These are phyloP conservation scores for Lingula anatina DNA, from an alignment of 2,888 invertebrate genomes.

Conservation along the genomic window DNA sequence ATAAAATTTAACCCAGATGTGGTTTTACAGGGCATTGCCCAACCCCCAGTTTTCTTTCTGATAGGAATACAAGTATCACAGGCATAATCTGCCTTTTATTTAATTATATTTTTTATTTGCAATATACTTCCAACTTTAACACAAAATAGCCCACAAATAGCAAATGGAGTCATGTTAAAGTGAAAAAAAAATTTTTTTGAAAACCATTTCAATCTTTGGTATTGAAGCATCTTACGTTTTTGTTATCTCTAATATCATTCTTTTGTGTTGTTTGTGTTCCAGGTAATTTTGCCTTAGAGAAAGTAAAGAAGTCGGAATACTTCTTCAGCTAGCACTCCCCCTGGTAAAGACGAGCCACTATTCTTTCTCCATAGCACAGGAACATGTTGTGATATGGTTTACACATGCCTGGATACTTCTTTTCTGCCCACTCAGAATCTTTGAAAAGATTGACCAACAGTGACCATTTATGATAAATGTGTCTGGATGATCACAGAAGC, in stretches of 20 bases:
- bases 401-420: neutral
- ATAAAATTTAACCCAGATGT: too few relatives aligned
- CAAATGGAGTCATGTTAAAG: neutral
- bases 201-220: too few relatives aligned
- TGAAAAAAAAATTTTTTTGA: neutral
- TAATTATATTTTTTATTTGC: too few relatives aligned
- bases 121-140: too few relatives aligned
- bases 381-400: too few relatives aligned
- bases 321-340: slow-evolving; percentile 53
- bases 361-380: neutral
- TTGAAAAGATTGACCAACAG: neutral
- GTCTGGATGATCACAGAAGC: neutral
- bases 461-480: neutral
- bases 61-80: too few relatives aligned
- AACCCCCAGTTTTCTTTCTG: too few relatives aligned
- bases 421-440: neutral
- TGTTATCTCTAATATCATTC: too few relatives aligned
- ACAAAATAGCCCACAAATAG: too few relatives aligned
- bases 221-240: too few relatives aligned
- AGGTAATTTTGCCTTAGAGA: slow-evolving; percentile 52
- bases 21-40: too few relatives aligned
- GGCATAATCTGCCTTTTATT: too few relatives aligned
- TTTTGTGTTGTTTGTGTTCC: slow-evolving; percentile 14
- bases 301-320: slow-evolving; percentile 52
- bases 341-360: neutral